These are phyloP conservation scores for Phalacrocorax brasilianus DNA, from an alignment of 2,113 vertebrate genomes.

Conservation along the genomic window DNA sequence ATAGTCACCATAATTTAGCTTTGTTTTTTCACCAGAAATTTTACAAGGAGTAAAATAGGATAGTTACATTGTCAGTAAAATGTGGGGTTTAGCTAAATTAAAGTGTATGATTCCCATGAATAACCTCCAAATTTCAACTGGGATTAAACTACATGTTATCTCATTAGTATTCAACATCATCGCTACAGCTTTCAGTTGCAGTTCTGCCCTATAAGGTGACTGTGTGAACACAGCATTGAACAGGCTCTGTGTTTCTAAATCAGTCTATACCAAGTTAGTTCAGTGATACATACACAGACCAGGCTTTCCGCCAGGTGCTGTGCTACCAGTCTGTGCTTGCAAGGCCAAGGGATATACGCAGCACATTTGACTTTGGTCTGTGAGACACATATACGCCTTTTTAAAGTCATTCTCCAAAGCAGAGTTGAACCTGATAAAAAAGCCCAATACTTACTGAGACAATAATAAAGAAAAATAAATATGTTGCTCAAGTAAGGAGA, in stretches of 20 bases:
- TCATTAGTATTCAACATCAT: constrained; percentile 20
- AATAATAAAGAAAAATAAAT: neutral
- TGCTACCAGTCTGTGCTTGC: neutral
- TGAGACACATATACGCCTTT: neutral
- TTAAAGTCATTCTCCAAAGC: neutral
- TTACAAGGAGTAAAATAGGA: neutral
- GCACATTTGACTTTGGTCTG: neutral
- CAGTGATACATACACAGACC: neutral
- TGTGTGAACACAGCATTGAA: neutral
- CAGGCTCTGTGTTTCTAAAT: neutral
- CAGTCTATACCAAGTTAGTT: neutral
- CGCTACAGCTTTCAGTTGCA: neutral
- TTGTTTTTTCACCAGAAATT: neutral
- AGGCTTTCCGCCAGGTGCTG: neutral
- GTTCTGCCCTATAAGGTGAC: neutral
- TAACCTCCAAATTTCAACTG: neutral
- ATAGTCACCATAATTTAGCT: neutral
- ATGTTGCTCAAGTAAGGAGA: neutral
- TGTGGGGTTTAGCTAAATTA: neutral
- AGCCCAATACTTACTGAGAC: neutral
- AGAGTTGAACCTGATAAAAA: neutral
- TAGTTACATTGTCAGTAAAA: neutral
- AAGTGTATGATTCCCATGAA: neutral
- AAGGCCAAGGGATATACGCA: neutral
- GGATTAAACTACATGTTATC: neutral